phyloP scores from a whole-genome alignment of 2,888 invertebrate genomes.

The Drosophila affinis region DNA sequence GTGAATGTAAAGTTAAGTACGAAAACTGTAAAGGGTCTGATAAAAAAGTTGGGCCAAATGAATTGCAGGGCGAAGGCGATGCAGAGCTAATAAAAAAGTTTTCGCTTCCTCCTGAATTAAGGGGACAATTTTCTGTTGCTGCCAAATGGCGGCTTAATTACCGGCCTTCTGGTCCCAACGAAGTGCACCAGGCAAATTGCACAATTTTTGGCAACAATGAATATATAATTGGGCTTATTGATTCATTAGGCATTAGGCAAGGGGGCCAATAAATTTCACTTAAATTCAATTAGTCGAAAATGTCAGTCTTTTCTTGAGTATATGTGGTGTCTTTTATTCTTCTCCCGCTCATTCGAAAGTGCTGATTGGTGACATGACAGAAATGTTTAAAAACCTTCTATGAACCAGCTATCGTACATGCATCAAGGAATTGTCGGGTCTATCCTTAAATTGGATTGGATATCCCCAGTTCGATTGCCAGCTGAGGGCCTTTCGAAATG shows the following conservation, averaged over 20 bases:
- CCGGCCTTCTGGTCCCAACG: conserved; percentile 7
- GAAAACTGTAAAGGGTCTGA: conserved; percentile 51
- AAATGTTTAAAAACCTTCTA: too few species aligned
- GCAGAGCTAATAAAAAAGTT: conserved; percentile 61
- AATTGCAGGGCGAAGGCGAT: conserved; percentile 38
- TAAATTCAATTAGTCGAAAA: background rate
- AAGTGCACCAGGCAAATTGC: conserved; percentile 16
- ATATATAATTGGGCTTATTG: conserved; percentile 29
- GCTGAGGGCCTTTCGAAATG: background rate
- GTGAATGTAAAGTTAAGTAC: conserved; percentile 52
- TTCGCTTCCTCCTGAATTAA: conserved; percentile 34
- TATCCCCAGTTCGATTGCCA: background rate
- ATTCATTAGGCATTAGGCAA: conserved; percentile 35
- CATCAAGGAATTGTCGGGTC: too few species aligned
- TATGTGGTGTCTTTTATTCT: too few species aligned
- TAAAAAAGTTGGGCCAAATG: conserved; percentile 50
- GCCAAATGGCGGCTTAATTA: conserved; percentile 45
- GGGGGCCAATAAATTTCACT: conserved; percentile 14
- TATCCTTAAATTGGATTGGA: background rate
- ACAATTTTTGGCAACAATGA: conserved; percentile 24
- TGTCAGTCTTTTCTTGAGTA: background rate
- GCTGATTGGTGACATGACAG: too few species aligned
- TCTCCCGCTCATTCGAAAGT: too few species aligned
- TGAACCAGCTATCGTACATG: too few species aligned
- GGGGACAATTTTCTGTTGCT: conserved; percentile 39